phyloP scores from a whole-genome alignment of 2,888 invertebrate genomes.

The Acrobasis consociella region DNA sequence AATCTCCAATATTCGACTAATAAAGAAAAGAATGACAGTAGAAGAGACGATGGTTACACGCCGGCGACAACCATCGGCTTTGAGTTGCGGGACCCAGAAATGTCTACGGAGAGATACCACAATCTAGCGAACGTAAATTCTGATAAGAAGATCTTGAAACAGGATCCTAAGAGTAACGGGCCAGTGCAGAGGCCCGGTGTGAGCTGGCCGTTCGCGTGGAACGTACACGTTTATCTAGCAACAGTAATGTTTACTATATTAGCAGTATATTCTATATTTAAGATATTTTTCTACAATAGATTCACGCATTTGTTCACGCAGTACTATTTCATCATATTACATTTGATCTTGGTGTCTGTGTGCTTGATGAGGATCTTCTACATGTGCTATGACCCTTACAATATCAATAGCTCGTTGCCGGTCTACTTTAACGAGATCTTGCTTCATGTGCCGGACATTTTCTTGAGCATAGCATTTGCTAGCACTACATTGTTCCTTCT shows the following conservation, averaged over 20 bases:
- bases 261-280: conserved; percentile 92
- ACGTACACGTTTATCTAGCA: conserved; percentile 94
- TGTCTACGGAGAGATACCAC: conserved; percentile 81
- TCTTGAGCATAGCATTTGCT: conserved; percentile 94
- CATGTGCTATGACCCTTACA: conserved; percentile 95
- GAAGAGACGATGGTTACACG: conserved; percentile 61
- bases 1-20: conserved; percentile 74
- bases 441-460: conserved; percentile 92
- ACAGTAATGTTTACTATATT: conserved; percentile 93
- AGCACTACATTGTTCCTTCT: conserved; percentile 93
- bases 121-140: conserved; percentile 84
- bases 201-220: conserved; percentile 94
- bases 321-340: conserved; percentile 93
- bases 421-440: conserved; percentile 90
- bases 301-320: conserved; percentile 93
- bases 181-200: conserved; percentile 77
- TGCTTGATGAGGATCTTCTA: conserved; percentile 93
- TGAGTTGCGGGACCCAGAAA: conserved; percentile 73
- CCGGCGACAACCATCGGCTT: conserved; percentile 76
- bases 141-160: conserved; percentile 72
- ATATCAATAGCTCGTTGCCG: conserved; percentile 91
- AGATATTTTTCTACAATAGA: conserved; percentile 92
- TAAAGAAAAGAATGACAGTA: conserved; percentile 65
- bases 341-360: conserved; percentile 90
- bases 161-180: conserved; percentile 63